A percentile compares a stretch with the other conserved stretches of the same genome.
These are phyloP conservation scores for Merops nubicus DNA, from an alignment of 2,113 vertebrate species.

Conservation along the genomic window DNA sequence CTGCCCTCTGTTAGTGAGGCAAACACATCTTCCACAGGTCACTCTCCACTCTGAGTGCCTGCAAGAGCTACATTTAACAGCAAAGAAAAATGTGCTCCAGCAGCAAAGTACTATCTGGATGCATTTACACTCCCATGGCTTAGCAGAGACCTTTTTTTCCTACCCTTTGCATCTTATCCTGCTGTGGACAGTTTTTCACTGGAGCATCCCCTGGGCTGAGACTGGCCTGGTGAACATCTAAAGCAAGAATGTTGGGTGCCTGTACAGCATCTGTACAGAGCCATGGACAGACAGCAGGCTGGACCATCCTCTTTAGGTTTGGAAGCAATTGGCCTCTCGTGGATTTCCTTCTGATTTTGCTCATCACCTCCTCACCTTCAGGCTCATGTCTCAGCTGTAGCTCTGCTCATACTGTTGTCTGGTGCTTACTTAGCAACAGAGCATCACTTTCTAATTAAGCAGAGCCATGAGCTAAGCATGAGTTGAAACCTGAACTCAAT, in stretches of 20 bases:
- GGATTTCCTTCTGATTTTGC: not conserved
- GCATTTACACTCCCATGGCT: not conserved
- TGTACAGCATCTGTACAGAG: not conserved
- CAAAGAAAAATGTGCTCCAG: not conserved
- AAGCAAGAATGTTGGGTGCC: not conserved
- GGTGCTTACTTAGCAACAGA: not conserved
- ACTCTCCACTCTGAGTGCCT: not conserved
- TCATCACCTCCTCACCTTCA: not conserved
- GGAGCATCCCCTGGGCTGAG: not conserved
- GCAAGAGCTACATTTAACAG: not conserved
- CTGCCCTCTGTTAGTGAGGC: not conserved
- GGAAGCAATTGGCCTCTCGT: not conserved
- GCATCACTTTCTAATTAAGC: not conserved
- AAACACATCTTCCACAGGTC: not conserved
- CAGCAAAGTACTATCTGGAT: not conserved
- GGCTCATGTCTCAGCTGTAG: not conserved
- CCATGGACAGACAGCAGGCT: not conserved
- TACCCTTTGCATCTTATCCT: not conserved
- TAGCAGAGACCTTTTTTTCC: not conserved
- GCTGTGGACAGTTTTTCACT: not conserved
- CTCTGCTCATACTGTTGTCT: not conserved
- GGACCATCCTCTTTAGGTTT: fast-evolving
- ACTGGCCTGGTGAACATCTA: not conserved
- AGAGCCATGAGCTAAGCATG: not conserved
- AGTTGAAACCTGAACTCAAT: not conserved